Evolutionary conservation across 2,888 invertebrate genomes (phyloP), one percentile per base, ranked within the genome.

Genomic region (Gymnocheta viridis): DNA sequence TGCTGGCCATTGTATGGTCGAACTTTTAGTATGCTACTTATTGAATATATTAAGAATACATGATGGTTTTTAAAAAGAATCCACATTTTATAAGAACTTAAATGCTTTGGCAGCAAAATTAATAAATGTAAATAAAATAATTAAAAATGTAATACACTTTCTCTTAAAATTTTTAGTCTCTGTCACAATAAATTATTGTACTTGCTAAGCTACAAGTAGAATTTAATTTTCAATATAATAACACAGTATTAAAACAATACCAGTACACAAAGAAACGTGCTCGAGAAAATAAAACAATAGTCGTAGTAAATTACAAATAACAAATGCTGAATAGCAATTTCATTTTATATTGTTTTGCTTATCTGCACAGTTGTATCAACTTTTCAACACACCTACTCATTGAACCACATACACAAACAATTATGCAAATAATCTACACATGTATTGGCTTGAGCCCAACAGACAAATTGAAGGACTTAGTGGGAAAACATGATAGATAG

Each of bases 321-420:
- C 41, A 66, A 66, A 56, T 56, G 44, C 29, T 41, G 51, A 64
- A 74, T 74, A 41, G 51, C 54, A 62, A 64, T 54, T 64, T 64
- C 44, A 64, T 54, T 54, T 74, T 29, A 66, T 76, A 44, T 76
- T 66, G 51, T 66, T 76, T 76, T 66, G 12, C 38, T 76, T 76
- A 29, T 56, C 64, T 76, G 51, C 4, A 32, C 74, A 66, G 32
- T 66, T 66, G 64, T 64, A 76, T 66, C 64, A 76, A 76, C 64
- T 38, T 44, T 22, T 76, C 17, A 17, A 5, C 32, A 72, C 41
- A 19, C 27, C 4, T 32, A 41, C 67, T 0, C n/a, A 32, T 27
- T 27, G 6, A 35, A 14, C 17, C 27, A 64, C 19, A 17, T 17
- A 10, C n/a, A 41, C 56, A 24, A n/a, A 19, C 14, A 41, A 14